Evolutionary conservation across 1,140 invertebrate species (phyloP), one percentile per base, ranked within the genome.

Genomic region (Macrostomum lignano): DNA sequence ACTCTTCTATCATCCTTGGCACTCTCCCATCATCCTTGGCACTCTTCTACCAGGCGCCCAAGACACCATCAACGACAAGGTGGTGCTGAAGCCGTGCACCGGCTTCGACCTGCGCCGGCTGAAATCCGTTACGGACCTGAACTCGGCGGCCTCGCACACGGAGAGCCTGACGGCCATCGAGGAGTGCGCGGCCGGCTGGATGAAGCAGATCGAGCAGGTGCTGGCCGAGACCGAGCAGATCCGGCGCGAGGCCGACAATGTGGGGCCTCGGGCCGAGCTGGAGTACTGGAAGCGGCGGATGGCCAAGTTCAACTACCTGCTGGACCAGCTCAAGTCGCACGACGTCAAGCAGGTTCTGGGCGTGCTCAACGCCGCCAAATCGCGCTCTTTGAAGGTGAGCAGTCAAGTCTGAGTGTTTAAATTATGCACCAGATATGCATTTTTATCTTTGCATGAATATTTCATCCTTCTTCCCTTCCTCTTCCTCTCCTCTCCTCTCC

Each of bases 241-340:
- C 33, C 65, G 81, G 39, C 67, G 74, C 32, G 82, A 93, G 55
- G 77, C 75, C 36, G 79, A 91, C 46, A 70, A 72, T 3, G 74
- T 74, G 45, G 75, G 81, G 3, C 82, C 81, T 6, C 49, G 79
- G 47, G 78, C 86, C 47, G 82, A 93, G 55, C 59, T 88, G 7
- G 75, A 79, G 45, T 88, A 88, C 55, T 93, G 81, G 81, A 91
- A 88, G 59, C 73, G 73, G 44, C 60, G 81, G 21, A 75, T 74
- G 35, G 76, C 77, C 0, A 76, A 78, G 50, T 82, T 86, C 51
- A 82, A 76, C 23, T 78, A 81, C 54, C 65, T 86, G 2, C 66
- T 76, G 1, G 67, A 72, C 13, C 73, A 76, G 49, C 63, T 86
- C 33, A 70, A 75, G 55, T 45, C 73, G 72, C 7, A 69, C 66